Conservation (phyloP, 1,140 invertebrate genomes). For the Arctopsyche grandis region DNA sequence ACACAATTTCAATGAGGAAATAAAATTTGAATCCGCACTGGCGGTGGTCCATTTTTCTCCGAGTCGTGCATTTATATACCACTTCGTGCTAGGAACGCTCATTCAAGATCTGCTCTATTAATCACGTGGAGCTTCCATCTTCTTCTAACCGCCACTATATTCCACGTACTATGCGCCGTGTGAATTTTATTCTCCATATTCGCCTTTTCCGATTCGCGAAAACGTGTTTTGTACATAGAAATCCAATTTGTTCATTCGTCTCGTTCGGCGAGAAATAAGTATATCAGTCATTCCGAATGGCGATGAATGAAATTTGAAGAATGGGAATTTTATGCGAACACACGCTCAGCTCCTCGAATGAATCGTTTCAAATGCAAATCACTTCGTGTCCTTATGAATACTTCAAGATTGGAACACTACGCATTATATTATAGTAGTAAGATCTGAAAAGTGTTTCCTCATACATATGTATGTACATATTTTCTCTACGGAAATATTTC, state of each 20-base stretch:
- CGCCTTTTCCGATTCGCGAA: background rate
- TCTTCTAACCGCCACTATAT: too few relatives aligned
- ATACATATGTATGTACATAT: too few relatives aligned
- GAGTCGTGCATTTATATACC: conserved; percentile 1
- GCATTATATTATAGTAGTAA: too few relatives aligned
- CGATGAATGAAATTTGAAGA: conserved; percentile 12
- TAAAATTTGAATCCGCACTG: background rate
- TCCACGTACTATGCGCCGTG: background rate
- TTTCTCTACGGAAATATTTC: too few relatives aligned
- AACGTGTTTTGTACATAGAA: background rate
- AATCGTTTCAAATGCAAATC: conserved; percentile 17
- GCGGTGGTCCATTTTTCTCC: conserved; percentile 13
- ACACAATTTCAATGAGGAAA: too few relatives aligned
- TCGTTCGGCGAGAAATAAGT: conserved; percentile 6
- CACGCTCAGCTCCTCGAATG: background rate
- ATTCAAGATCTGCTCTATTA: conserved; percentile 27
- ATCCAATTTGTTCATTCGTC: conserved; percentile 17
- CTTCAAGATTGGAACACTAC: too few relatives aligned
- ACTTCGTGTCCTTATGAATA: too few relatives aligned
- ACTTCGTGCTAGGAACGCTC: background rate
- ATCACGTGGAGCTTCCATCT: conserved; percentile 22
- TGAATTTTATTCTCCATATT: background rate
- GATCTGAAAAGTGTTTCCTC: too few relatives aligned
- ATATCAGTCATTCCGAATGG: background rate
- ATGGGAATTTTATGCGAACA: conserved; percentile 3